A percentile compares a stretch with the other conserved stretches of the same genome.
Evolutionary conservation across 1,140 invertebrate species (phyloP).

Genomic region (Lasioglossum albipes): DNA sequence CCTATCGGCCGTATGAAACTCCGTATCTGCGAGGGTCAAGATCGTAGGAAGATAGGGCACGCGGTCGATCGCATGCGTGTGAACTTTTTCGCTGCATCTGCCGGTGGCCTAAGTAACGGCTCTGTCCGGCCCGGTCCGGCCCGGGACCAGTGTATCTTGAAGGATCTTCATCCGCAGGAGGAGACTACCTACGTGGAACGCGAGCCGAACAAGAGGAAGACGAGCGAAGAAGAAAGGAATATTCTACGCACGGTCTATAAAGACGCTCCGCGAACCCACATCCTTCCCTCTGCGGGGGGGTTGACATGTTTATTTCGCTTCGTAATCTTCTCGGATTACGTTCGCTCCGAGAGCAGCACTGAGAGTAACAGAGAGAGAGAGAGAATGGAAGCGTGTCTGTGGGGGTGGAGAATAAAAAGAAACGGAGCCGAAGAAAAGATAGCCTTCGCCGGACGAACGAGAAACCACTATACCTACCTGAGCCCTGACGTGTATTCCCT

Average conservation of each 20-base stretch:
- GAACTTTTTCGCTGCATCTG: constrained; percentile 45
- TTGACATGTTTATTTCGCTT: constrained; percentile 72
- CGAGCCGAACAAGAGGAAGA: not conserved
- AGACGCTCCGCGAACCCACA: constrained; percentile 63
- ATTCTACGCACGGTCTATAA: constrained; percentile 60
- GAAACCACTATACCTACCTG: constrained; percentile 46
- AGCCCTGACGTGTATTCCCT: constrained; percentile 11
- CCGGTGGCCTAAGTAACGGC: constrained; percentile 44
- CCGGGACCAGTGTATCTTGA: constrained; percentile 28
- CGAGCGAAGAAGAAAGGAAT: constrained; percentile 41
- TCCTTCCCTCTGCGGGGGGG: constrained; percentile 54
- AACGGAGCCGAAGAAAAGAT: constrained; percentile 40
- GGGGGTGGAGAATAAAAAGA: constrained; percentile 51
- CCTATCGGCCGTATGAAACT: not conserved
- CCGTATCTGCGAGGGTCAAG: constrained; percentile 23
- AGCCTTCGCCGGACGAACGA: constrained; percentile 26
- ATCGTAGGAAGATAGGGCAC: constrained; percentile 45
- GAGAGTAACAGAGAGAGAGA: not conserved
- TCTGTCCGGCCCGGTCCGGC: not conserved
- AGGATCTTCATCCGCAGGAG: constrained; percentile 38
- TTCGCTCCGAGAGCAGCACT: constrained; percentile 25
- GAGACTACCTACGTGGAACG: constrained; percentile 26
- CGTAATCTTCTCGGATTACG: constrained; percentile 72
- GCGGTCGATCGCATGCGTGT: constrained; percentile 27
- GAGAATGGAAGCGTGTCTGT: not conserved